A percentile compares a stretch with the other conserved stretches of the same genome.
phyloP scores from a whole-genome alignment of 1,140 invertebrate genomes.

The Holcopasites calliopsidis region DNA sequence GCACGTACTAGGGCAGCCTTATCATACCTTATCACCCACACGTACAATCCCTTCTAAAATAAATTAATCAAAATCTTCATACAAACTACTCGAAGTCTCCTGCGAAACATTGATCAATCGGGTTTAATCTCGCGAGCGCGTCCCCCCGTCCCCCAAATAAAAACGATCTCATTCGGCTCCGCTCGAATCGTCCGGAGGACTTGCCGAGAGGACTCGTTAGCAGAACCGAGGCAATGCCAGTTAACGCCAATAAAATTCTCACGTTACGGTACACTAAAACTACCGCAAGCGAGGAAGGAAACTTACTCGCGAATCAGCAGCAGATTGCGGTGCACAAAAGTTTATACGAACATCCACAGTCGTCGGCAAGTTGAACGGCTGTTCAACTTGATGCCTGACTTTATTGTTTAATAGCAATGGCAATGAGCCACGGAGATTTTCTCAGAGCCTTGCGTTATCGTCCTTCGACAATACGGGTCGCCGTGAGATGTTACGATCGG shows the following conservation, averaged over 20 bases:
- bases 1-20: too few species aligned
- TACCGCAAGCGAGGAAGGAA: constrained; percentile 75
- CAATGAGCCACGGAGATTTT: constrained; percentile 50
- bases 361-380: constrained; percentile 54
- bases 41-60: too few species aligned
- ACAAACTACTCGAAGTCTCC: too few species aligned
- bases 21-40: too few species aligned
- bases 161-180: constrained; percentile 5
- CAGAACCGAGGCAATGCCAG: constrained; percentile 38
- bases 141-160: too few species aligned
- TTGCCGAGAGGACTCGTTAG: too few species aligned
- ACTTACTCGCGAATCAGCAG: constrained; percentile 58
- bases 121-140: too few species aligned
- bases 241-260: constrained; percentile 72
- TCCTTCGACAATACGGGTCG: neutral
- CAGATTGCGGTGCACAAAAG: constrained; percentile 47
- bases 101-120: too few species aligned
- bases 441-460: constrained; percentile 10
- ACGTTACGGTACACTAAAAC: constrained; percentile 77
- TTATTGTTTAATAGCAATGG: constrained; percentile 46
- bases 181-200: too few species aligned
- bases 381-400: constrained; percentile 24
- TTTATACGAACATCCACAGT: constrained; percentile 34
- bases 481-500: neutral
- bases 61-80: too few species aligned